Evolutionary conservation across 2,113 vertebrate genomes (phyloP), one percentile per base, ranked within the genome.

Genomic region (Ellobius talpinus): DNA sequence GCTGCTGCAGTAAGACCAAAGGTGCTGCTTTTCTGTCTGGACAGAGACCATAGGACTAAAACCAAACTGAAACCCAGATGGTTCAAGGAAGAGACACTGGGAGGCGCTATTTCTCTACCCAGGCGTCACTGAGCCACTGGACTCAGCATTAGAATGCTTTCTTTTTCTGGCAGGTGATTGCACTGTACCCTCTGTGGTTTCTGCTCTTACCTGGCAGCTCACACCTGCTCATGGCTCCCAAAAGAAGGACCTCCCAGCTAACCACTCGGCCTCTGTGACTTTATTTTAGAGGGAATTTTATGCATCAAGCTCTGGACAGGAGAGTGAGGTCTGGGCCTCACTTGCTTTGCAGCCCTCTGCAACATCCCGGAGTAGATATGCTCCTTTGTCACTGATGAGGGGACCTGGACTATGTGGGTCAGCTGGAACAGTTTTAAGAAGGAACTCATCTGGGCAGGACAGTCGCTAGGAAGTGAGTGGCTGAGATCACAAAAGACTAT

Each of bases 71-170:
- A 85, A 31, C 5, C 13, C 23, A 2, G 95, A 21, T 4, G 36
- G 31, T 74, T 12, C 0, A 8, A 45, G 58, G 7, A n/a, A 74
- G 84, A 12, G 2, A 0, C 82, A 31, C 95, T 73, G 29, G 78
- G 78, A 68, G 65, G 85, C 79, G 97, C 90, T 95, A 5, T 74
- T 95, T 89, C 90, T 89, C 74, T 33, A 63, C 91, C 33, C 55
- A 94, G 96, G 19, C 26, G 0, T 0, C 5, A 55, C 90, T 4
- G 3, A 10, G 47, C 16, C 29, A 0, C 0, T 19, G 10, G 63
- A 10, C 11, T 12, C 33, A 55, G 31, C 1, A 0, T 14, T 52
- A 0, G 36, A 45, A n/a, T 14, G 21, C 77, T 94, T 76, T 26
- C 26, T 76, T 96, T 33, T 14, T 24, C 24, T 87, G 1, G 36